Conservation (phyloP, 2,113 vertebrate species). For the Pongo abelii region DNA sequence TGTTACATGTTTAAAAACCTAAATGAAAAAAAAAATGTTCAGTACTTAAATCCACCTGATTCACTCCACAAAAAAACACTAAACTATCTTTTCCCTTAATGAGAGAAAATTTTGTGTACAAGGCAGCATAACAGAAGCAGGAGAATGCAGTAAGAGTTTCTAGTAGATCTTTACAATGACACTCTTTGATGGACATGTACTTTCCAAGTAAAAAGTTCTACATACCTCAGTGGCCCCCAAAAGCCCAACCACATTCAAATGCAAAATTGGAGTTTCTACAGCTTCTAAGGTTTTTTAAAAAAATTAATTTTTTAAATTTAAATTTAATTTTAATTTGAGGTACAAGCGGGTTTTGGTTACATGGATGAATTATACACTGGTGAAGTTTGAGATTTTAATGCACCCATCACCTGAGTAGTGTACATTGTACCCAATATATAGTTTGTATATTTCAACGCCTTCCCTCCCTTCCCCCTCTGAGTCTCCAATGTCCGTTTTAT, state of each 20-base stretch:
- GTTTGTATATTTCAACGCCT: no score
- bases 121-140: background rate
- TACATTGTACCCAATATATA: no score
- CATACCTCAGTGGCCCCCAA: background rate
- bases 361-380: no score
- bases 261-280: background rate
- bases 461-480: no score
- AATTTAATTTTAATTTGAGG: no score
- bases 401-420: no score
- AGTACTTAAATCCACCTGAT: background rate
- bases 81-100: background rate
- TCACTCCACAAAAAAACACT: background rate
- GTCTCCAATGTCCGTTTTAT: no score
- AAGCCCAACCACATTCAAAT: background rate
- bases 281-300: background rate
- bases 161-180: background rate
- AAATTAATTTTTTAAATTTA: no score
- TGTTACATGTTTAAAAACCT: background rate
- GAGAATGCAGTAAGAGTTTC: background rate
- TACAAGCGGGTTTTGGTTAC: no score
- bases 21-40: background rate
- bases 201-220: background rate
- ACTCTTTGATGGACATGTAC: background rate
- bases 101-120: background rate
- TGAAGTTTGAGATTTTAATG: no score